Base-by-base conservation (phyloP, 2,113 vertebrate genomes). In the Isichthys henryi region DNA sequence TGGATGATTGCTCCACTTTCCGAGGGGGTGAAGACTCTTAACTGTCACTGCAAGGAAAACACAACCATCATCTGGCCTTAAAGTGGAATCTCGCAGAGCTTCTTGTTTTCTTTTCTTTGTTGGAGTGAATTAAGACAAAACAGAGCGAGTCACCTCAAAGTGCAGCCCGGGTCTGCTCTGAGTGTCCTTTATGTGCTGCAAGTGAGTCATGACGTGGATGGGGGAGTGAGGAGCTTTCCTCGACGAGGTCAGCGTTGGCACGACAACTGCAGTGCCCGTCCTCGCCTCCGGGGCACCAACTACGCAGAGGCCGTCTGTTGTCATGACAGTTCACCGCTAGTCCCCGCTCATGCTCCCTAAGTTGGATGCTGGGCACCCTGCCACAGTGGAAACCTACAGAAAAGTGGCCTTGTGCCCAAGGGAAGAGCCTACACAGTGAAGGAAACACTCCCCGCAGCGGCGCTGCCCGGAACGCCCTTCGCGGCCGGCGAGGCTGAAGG, bases 11-110 rank as follows among this genome's bases (percentile, higher is more conserved):
- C 56, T 62, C 21, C 31, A 58, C 56, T n/a, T 45, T 45, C 87
- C 21, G 35, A n/a, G 66, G 62, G 45, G 88, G 62, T 50, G n/a
- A 53, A 52, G 10, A 80, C 45, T 49, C 88, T 88, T 49, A 84
- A 70, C 88, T 88, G 88, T 88, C 88, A 82, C 88, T 77, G 45
- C 52, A 77, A 82, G 88, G 48, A 88, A 52, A 88, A 74, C 88
- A 53, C 17, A 35, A 82, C 70, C 70, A 3, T 82, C 88, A 77
- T 82, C 46, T 53, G 70, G 48, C 66, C 88, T 88, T 88, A 82
- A 80, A 52, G 66, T 88, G 88, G 88, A 48, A 88, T 88, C 39
- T 58, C 39, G 13, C 43, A 58, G 31, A 87, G 86, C 52, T 27
- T 2, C 15, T 5, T 23, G 43, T 88, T 62, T 62, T 56, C 27